A percentile compares a stretch with the other conserved stretches of the same genome.
These are phyloP conservation scores for Barypeithes pellucidus DNA, from an alignment of 2,888 invertebrate species.

Conservation along the genomic window DNA sequence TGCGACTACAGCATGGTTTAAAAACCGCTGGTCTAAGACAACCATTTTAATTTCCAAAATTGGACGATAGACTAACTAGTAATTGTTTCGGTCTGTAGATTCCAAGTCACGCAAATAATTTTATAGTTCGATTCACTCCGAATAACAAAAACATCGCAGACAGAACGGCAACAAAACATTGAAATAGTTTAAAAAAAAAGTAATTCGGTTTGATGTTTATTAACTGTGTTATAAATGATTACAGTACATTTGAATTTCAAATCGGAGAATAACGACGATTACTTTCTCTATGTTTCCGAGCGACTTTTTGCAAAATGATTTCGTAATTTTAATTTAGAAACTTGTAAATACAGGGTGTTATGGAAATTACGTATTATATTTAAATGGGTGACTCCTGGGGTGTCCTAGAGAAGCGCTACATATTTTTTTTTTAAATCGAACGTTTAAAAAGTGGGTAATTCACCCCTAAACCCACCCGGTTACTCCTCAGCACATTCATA, in stretches of 20 bases:
- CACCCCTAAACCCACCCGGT: no score
- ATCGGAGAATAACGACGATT: conserved; percentile 1
- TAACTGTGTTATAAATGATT: background rate
- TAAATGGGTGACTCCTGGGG: no score
- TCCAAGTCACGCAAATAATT: conserved; percentile 11
- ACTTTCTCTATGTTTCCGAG: conserved; percentile 12
- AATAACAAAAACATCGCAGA: conserved; percentile 17
- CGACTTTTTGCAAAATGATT: background rate
- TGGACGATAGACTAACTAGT: background rate
- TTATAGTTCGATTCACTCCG: conserved; percentile 6
- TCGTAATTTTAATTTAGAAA: no score
- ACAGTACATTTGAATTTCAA: conserved; percentile 10
- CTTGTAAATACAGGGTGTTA: no score
- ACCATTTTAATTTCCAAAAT: background rate
- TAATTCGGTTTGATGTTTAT: background rate
- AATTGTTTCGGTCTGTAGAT: conserved; percentile 11
- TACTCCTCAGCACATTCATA: no score
- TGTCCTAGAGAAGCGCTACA: no score
- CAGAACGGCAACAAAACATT: background rate
- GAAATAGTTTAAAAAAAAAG: background rate
- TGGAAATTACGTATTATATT: no score
- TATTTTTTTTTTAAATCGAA: no score
- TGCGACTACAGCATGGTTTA: no score
- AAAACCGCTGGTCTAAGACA: no score
- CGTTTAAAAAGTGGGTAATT: no score